Evolutionary conservation across 2,113 vertebrate genomes (phyloP), one percentile per base, ranked within the genome.

Genomic region (Strix uralensis): DNA sequence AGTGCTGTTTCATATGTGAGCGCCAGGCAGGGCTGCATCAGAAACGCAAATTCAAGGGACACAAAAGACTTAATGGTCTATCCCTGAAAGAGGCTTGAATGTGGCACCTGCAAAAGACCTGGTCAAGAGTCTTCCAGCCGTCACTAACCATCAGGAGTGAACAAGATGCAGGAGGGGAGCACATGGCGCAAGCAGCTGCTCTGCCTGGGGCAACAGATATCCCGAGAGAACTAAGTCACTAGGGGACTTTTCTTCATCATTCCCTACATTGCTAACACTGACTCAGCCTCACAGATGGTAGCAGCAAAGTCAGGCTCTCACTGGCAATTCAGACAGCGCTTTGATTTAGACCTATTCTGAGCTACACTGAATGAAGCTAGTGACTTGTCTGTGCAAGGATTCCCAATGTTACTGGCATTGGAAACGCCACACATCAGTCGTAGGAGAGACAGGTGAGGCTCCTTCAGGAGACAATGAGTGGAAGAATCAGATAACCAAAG

Each of bases 391-490:
- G 13, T 23, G 36, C 3, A 7, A 90, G 46, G 40, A 57, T 40
- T 80, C 80, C 38, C 54, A 36, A 0, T 0, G 0, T 63, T 7
- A 13, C 46, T 25, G 42, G 55, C 44, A 19, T 21, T 62, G 26
- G 67, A 77, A 88, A 65, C 11, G 49, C 29, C 69, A 62, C 1
- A 4, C 23, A 17, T 18, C 12, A 4, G 83, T 34, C 44, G 19
- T 10, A 36, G 62, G 26, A 42, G 32, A 90, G 36, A 40, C 16
- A 58, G 30, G 26, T 16, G 46, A 65, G 44, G 34, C 13, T 87
- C 32, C 52, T 70, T 51, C 87, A 74, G 59, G 65, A 92, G 69
- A 38, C 34, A n/a, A 2, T 0, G 0, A 91, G 47, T 4, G 14
- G 34, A 57, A 57, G 29, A 71, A 87, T 19, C 30, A n/a, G 38